These are phyloP conservation scores for Tiliqua scincoides DNA, from an alignment of 2,113 vertebrate genomes.

Conservation along the genomic window DNA sequence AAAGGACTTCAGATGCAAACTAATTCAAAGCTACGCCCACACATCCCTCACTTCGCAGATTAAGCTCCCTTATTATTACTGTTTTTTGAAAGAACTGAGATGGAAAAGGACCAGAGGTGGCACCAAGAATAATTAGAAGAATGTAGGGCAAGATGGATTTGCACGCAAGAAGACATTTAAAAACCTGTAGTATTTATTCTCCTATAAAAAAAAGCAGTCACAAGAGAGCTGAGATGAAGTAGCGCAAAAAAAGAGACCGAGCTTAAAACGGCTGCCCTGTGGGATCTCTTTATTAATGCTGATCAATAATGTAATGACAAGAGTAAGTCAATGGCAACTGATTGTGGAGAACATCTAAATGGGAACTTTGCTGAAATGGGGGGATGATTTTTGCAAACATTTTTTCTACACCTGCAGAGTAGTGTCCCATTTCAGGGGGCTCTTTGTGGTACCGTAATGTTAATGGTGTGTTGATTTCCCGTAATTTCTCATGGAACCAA, in stretches of 20 bases:
- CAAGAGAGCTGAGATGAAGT: neutral
- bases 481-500: neutral
- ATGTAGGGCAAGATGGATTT: neutral
- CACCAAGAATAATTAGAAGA: neutral
- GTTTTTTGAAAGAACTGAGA: neutral
- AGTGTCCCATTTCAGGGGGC: no score
- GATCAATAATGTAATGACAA: neutral
- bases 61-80: neutral
- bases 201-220: neutral
- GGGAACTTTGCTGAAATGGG: neutral
- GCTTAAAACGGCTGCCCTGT: no score
- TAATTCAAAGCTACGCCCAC: slow-evolving; percentile 40
- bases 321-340: neutral
- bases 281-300: neutral
- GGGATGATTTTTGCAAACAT: neutral
- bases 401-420: neutral
- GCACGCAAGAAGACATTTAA: neutral
- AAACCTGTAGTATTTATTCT: neutral
- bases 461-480: neutral
- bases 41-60: neutral
- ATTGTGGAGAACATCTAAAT: neutral
- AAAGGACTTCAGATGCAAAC: slow-evolving; percentile 30
- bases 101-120: neutral
- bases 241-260: neutral
- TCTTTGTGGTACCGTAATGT: neutral